A percentile compares a stretch with the other conserved stretches of the same genome.
Conservation (phyloP, 2,113 vertebrate genomes). For the Callocephalon fimbriatum region DNA sequence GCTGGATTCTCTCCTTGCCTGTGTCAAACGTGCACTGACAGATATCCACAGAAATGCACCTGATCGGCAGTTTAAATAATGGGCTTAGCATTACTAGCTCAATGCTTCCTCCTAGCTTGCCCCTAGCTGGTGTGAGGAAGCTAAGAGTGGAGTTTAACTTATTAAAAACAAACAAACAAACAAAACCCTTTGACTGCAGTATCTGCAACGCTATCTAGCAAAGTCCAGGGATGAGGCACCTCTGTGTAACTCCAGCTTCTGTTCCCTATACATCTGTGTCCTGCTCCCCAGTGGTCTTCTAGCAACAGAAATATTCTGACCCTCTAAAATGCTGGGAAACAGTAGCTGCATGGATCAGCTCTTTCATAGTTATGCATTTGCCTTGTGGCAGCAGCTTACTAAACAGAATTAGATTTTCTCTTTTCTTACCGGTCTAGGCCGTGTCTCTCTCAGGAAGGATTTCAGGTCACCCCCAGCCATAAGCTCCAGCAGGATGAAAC, state of each 20-base stretch:
- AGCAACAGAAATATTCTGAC: neutral
- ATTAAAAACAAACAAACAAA: neutral
- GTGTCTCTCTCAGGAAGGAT: conserved; percentile 92
- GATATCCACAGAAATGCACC: neutral
- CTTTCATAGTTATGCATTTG: neutral
- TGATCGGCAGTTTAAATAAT: neutral
- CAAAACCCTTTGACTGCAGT: neutral
- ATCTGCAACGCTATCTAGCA: neutral
- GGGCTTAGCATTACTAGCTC: neutral
- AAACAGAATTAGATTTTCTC: neutral
- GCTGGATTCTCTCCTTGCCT: neutral
- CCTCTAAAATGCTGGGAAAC: neutral
- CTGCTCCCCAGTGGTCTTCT: neutral
- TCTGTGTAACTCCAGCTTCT: neutral
- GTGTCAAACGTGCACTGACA: neutral
- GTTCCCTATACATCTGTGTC: neutral
- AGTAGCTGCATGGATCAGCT: neutral
- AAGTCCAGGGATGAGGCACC: neutral
- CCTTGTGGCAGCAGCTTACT: neutral
- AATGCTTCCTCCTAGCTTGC: neutral
- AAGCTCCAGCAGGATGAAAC: conserved; percentile 96
- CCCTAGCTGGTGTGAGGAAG: neutral
- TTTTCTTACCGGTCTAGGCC: conserved; percentile 90
- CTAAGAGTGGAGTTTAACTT: neutral
- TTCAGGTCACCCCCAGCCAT: conserved; percentile 98